A percentile compares a stretch with the other conserved stretches of the same genome.
These are phyloP conservation scores for Salpingus planirostris DNA, from an alignment of 2,888 invertebrate genomes.

Conservation along the genomic window DNA sequence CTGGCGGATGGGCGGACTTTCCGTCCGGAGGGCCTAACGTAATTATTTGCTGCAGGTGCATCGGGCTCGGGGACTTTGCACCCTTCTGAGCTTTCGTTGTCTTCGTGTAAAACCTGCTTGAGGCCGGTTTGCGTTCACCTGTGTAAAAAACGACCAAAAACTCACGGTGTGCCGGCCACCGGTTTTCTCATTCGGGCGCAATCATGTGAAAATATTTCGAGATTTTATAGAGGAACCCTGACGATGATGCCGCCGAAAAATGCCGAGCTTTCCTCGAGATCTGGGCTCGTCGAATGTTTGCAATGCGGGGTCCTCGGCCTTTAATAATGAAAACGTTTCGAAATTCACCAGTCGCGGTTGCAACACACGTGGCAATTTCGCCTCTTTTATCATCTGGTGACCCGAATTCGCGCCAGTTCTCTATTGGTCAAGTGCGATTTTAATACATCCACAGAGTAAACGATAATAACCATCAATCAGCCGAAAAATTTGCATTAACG, in stretches of 20 bases:
- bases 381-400: constrained; percentile 16
- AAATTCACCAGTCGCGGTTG: constrained; percentile 17
- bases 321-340: constrained; percentile 12
- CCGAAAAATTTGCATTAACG: constrained; percentile 7
- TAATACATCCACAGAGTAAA: not conserved
- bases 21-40: constrained; percentile 4
- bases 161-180: constrained; percentile 3
- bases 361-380: constrained; percentile 18
- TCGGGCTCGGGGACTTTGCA: constrained; percentile 16
- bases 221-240: too few relatives aligned
- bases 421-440: constrained; percentile 8
- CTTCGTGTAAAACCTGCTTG: constrained; percentile 10
- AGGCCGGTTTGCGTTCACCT: constrained; percentile 13
- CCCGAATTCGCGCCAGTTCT: constrained; percentile 8
- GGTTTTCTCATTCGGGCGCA: too few relatives aligned
- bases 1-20: too few relatives aligned
- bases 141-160: constrained; percentile 9
- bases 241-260: too few relatives aligned
- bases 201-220: too few relatives aligned
- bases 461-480: constrained; percentile 10
- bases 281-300: constrained; percentile 12
- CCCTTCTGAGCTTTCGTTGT: constrained; percentile 9
- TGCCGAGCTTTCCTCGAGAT: too few relatives aligned
- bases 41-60: constrained; percentile 15
- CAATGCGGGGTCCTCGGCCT: constrained; percentile 13